phyloP scores from a whole-genome alignment of 2,113 vertebrate species.

The Mugil cephalus region DNA sequence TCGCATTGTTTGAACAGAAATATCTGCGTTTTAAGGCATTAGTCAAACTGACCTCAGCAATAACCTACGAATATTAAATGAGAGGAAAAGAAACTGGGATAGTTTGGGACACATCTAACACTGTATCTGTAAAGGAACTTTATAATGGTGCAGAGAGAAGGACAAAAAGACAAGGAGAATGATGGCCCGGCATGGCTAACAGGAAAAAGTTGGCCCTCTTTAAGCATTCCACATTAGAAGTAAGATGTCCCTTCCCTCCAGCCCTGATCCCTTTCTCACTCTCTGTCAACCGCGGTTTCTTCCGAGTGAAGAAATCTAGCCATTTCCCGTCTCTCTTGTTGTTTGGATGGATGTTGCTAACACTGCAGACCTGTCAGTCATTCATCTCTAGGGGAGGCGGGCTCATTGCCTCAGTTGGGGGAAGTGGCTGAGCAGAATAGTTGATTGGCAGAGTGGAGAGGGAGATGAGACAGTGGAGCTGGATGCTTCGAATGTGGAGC shows the following conservation, averaged over 20 bases:
- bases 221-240: constrained; percentile 14
- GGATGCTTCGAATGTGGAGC: constrained; percentile 68
- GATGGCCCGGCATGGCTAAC: constrained; percentile 17
- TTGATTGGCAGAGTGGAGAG: constrained; percentile 72
- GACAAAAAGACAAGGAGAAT: neutral
- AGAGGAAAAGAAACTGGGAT: neutral
- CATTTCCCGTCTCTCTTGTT: constrained; percentile 42
- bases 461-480: constrained; percentile 54
- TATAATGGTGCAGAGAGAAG: neutral
- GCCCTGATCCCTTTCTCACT: neutral
- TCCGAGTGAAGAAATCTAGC: constrained; percentile 42
- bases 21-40: neutral
- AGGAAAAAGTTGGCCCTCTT: constrained; percentile 12
- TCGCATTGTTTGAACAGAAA: neutral
- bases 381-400: constrained; percentile 68
- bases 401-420: constrained; percentile 61
- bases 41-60: neutral
- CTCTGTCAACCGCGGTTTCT: constrained; percentile 41
- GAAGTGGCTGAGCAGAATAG: constrained; percentile 69
- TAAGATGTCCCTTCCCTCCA: constrained; percentile 9
- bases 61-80: neutral
- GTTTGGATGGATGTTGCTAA: constrained; percentile 69
- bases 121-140: neutral
- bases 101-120: neutral
- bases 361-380: constrained; percentile 81